Evolutionary conservation across 2,888 invertebrate genomes (phyloP), one percentile per base, ranked within the genome.

Genomic region (Temnothorax rugatulus): DNA sequence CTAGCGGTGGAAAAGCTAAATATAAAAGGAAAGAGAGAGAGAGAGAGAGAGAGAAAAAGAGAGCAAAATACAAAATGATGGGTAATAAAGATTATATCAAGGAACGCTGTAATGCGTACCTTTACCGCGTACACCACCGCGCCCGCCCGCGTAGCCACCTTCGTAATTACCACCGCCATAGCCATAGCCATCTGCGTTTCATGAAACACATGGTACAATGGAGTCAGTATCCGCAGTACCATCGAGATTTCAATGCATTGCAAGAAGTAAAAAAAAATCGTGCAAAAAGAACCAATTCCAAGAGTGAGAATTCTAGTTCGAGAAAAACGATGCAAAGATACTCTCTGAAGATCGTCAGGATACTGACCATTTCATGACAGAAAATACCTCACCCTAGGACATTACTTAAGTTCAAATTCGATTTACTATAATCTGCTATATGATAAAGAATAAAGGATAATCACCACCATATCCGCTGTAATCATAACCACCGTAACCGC

Each of bases 91-190:
- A 79, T 1, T 81, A 59, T 81, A 81, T 73, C 93, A 93, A 94
- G 94, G 94, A 93, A 94, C 94, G 94, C 94, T 93, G 93, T 77
- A 77, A 93, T 93, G 94, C 94, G 96, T 97, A 98, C 98, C 98
- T 98, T 98, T 98, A 96, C 96, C 96, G 95, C 96, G 97, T 96
- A 97, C 96, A 96, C 97, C 97, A 96, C 97, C 96, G 96, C 97
- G 97, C 95, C 97, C 97, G 96, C 97, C 97, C 95, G 96, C 96
- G 96, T 97, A 97, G 96, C 97, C 97, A 96, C 97, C 97, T 95
- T 97, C 97, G 96, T 97, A 97, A 96, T 97, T 97, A 96, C 97
- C 97, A 96, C 97, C 97, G 97, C 97, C 97, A 96, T 97, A 97
- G 96, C 97, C 98, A 96, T 96, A 96, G 95, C 96, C 95, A 95